Percentiles rank a stretch among this genome's conserved stretches.
Evolutionary conservation across 2,888 invertebrate genomes (phyloP).

Genomic region (Helleia helle): DNA sequence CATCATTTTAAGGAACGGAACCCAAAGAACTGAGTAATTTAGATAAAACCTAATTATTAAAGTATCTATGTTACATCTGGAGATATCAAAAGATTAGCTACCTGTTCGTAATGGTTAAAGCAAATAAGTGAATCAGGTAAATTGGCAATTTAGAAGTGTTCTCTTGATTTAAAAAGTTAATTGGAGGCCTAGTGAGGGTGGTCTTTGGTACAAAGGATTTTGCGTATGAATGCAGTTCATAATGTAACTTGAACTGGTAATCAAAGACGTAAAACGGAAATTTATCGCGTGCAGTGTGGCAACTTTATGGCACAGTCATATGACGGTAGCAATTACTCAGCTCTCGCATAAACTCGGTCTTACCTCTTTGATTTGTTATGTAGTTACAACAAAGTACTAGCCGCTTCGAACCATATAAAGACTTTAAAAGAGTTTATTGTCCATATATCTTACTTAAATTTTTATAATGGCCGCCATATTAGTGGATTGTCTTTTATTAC

Average conservation of each 20-base stretch:
- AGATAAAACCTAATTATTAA: too few species aligned
- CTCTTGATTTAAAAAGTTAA: too few species aligned
- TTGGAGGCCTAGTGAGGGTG: too few species aligned
- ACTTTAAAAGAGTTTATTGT: constrained; percentile 8
- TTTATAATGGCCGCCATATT: too few species aligned
- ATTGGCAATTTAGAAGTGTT: too few species aligned
- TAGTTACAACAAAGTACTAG: constrained; percentile 11
- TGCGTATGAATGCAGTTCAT: constrained; percentile 41
- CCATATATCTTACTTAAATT: constrained; percentile 8
- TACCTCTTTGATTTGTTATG: constrained; percentile 24
- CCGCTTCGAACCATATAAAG: constrained; percentile 1
- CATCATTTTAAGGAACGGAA: too few species aligned
- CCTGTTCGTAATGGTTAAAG: too few species aligned
- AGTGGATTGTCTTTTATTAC: too few species aligned
- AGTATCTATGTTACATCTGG: too few species aligned
- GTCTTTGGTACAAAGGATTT: constrained; percentile 35
- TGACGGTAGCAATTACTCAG: constrained; percentile 67
- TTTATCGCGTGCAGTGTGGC: constrained; percentile 64
- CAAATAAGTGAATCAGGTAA: too few species aligned
- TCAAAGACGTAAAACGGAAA: constrained; percentile 67
- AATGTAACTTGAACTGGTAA: constrained; percentile 64
- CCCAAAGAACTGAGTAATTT: too few species aligned
- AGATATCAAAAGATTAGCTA: too few species aligned
- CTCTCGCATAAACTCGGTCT: constrained; percentile 40
- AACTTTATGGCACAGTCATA: constrained; percentile 64